A percentile compares a stretch with the other conserved stretches of the same genome.
phyloP scores from a whole-genome alignment of 2,797 vertebrate species.

The Corythornis leucogaster region DNA sequence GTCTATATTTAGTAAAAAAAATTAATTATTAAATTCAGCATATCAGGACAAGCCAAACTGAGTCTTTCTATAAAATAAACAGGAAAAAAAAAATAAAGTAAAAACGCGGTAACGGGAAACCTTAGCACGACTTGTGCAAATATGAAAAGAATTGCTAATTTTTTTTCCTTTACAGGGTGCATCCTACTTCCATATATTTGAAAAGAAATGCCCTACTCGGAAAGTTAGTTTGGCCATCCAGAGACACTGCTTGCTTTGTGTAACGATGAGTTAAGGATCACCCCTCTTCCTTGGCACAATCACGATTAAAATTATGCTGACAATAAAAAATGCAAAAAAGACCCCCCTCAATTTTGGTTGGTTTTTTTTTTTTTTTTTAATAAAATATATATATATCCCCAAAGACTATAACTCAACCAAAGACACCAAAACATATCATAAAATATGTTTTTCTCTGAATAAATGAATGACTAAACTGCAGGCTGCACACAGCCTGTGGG shows the following conservation, averaged over 20 bases:
- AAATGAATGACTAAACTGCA: not conserved
- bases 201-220: constrained; percentile 26
- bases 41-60: not conserved
- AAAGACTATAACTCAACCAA: not conserved
- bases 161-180: not conserved
- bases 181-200: not conserved
- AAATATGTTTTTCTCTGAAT: not conserved
- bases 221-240: constrained; percentile 51
- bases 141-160: not conserved
- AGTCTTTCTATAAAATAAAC: not conserved
- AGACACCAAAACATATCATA: not conserved
- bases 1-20: not conserved
- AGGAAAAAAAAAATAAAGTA: not conserved
- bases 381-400: not conserved
- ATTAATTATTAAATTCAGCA: too few species aligned
- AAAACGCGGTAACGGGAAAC: accelerated
- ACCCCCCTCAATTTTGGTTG: not conserved
- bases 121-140: not conserved
- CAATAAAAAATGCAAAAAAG: not conserved
- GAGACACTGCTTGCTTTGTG: not conserved
- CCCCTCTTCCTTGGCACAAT: constrained; percentile 2
- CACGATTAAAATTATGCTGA: not conserved
- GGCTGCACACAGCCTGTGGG: not conserved
- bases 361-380: not conserved
- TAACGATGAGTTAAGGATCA: constrained; percentile 32